Evolutionary conservation across 2,888 invertebrate species (phyloP).

Genomic region (Heteropelma amictum): DNA sequence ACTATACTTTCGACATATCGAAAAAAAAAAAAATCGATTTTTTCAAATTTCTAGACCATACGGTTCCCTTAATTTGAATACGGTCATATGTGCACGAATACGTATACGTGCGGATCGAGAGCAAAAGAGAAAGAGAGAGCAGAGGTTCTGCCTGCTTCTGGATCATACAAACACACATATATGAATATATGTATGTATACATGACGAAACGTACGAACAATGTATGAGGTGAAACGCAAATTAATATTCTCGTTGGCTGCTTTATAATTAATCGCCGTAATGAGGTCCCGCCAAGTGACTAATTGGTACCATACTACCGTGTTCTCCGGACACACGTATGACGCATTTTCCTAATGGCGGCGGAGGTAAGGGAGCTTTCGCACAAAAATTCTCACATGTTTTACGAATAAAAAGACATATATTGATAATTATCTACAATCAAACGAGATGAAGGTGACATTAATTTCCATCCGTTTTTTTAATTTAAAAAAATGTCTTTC

Average conservation of each 20-base stretch:
- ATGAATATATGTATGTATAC: background rate
- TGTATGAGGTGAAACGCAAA: slow-evolving; percentile 38
- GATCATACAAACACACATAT: background rate
- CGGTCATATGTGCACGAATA: too few species aligned
- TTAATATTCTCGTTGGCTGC: slow-evolving; percentile 42
- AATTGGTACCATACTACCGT: slow-evolving; percentile 17
- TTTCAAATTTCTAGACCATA: too few species aligned
- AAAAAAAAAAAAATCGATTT: too few species aligned
- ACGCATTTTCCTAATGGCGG: too few species aligned
- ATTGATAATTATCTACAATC: background rate
- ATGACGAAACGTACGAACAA: slow-evolving; percentile 1
- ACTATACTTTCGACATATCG: too few species aligned
- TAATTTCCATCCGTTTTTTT: too few species aligned
- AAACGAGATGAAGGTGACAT: too few species aligned
- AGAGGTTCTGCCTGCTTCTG: background rate
- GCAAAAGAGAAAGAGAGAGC: background rate
- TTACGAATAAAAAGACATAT: background rate
- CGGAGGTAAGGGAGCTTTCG: too few species aligned
- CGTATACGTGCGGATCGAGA: too few species aligned
- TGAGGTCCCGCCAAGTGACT: slow-evolving; percentile 42
- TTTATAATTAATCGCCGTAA: slow-evolving; percentile 50
- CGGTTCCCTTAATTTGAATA: too few species aligned
- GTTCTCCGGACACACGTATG: background rate
- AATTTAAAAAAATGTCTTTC: too few species aligned
- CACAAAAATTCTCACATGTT: background rate